Conservation (phyloP, 1,140 invertebrate species). For the Varroa destructor region DNA sequence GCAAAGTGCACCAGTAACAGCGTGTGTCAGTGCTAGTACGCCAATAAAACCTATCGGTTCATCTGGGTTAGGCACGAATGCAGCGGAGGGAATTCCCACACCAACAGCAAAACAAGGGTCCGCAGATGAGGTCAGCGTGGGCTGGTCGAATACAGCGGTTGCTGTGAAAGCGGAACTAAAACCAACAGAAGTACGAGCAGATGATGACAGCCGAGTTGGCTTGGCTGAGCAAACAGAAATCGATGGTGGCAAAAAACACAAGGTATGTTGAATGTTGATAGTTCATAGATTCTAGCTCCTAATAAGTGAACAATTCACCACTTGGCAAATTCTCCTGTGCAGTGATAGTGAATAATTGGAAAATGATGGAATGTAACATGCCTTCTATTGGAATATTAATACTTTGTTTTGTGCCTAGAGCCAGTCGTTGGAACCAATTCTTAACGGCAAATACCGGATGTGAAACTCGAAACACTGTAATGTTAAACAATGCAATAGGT, state of each 20-base stretch:
- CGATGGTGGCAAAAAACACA: slow-evolving; percentile 29
- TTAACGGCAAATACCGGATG: neutral
- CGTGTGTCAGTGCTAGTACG: too few species aligned
- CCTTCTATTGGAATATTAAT: neutral
- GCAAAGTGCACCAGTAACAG: too few species aligned
- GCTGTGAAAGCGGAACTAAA: neutral
- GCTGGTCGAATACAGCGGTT: neutral
- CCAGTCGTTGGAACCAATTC: slow-evolving; percentile 29
- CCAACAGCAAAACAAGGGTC: neutral
- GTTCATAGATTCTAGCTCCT: too few species aligned
- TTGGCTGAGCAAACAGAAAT: slow-evolving; percentile 1
- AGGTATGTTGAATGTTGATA: slow-evolving; percentile 30
- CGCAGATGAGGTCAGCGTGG: neutral
- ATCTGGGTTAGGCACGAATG: neutral
- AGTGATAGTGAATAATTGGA: too few species aligned
- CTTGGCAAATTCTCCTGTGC: too few species aligned
- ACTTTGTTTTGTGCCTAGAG: slow-evolving; percentile 26
- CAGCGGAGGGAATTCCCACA: neutral
- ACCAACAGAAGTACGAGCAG: neutral
- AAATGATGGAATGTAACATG: too few species aligned
- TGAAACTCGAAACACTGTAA: too few species aligned
- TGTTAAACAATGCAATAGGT: too few species aligned
- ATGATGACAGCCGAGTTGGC: neutral
- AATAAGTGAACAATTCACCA: too few species aligned
- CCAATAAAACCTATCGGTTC: too few species aligned